Evolutionary conservation across 1,140 invertebrate genomes (phyloP), one percentile per base, ranked within the genome.

Genomic region (Cylas formicarius): DNA sequence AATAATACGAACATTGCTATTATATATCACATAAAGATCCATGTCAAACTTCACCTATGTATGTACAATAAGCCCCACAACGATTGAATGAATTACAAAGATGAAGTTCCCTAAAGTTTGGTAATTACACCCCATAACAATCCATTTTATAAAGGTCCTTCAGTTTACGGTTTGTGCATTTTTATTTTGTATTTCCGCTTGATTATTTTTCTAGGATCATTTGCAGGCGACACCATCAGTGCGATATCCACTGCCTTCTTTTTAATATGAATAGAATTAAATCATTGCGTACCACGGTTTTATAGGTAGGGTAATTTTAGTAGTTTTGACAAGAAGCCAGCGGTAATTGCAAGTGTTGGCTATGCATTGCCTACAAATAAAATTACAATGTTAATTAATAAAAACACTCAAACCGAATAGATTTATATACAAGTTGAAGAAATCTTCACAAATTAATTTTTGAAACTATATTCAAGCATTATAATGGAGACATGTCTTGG

Each of bases 1-100:
- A 37, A 50, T 26, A 37, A 60, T 60, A 60, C 54, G 54, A 60
- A 57, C 54, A 60, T 60, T 59, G 56, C 56, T 48, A 52, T 55
- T 33, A 17, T 39, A 53, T 57, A 60, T 60, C 58, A 60, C 58
- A 60, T 44, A 53, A 47, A 42, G 33, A 39, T 48, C 50, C 52
- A 41, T 16, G 32, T 13, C 26, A 33, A 46, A 41, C 50, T 52
- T 48, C 52, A 47, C 36, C 53, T 53, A 56, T 48, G 44, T 48
- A 40, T 33, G 36, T n/a, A 36, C 23, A 37, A 17, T 36, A 38
- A 21, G 20, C 33, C 37, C 32, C 38, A 40, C 44, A 45, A 28
- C 24, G 46, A 27, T 20, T 45, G 32, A 48, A 42, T 44, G 44
- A 16, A 39, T 29, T 14, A 43, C 33, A 23, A 47, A 39, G 21